Percentiles rank a stretch among this genome's conserved stretches.
phyloP scores from a whole-genome alignment of 1,140 invertebrate species.

The Cotesia glomerata region DNA sequence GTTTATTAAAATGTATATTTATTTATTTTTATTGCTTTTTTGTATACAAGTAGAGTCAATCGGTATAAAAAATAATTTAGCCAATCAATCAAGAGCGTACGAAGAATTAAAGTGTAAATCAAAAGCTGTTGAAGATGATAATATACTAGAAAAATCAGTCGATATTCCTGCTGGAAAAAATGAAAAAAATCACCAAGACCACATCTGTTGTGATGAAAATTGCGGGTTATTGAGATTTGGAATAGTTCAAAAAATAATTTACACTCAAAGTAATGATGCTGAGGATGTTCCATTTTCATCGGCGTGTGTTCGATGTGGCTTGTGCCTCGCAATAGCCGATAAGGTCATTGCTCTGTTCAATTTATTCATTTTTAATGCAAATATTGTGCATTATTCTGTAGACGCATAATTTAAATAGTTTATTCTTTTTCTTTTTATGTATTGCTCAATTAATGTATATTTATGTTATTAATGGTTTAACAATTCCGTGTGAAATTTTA shows the following conservation, averaged over 20 bases:
- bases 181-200: slow-evolving; percentile 29
- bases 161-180: neutral
- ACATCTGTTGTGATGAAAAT: slow-evolving; percentile 27
- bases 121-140: too few species aligned
- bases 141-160: neutral
- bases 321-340: slow-evolving; percentile 49
- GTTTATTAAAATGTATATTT: too few species aligned
- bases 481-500: slow-evolving; percentile 7
- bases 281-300: slow-evolving; percentile 44
- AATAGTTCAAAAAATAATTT: slow-evolving; percentile 45
- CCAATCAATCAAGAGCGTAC: too few species aligned
- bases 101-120: too few species aligned
- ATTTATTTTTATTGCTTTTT: too few species aligned
- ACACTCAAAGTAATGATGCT: slow-evolving; percentile 23
- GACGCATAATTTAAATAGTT: neutral
- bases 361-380: neutral
- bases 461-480: slow-evolving; percentile 1
- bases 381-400: neutral
- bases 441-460: neutral
- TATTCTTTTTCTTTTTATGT: neutral
- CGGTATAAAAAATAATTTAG: too few species aligned
- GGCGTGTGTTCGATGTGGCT: slow-evolving; percentile 49
- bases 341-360: slow-evolving; percentile 36
- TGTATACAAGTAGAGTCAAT: too few species aligned
- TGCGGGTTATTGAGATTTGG: slow-evolving; percentile 36